Evolutionary conservation across 1,140 invertebrate genomes (phyloP).

Genomic region (Diplogasteroides magnus): DNA sequence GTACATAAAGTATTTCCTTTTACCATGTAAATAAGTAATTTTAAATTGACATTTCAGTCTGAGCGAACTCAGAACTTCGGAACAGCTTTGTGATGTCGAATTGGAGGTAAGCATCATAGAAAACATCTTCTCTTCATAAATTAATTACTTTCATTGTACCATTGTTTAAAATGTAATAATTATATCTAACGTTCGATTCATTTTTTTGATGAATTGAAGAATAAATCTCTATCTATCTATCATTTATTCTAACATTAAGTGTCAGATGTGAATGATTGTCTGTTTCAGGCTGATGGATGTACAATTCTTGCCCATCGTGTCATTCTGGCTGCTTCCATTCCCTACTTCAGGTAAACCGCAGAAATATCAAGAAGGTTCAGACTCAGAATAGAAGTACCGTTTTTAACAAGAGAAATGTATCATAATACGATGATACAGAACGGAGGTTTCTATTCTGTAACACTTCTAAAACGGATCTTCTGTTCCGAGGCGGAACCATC

Average conservation of each 20-base stretch:
- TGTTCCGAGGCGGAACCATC: too few relatives aligned
- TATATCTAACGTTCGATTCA: too few relatives aligned
- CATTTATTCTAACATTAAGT: too few relatives aligned
- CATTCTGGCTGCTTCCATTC: slow-evolving; percentile 34
- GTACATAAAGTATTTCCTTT: background rate
- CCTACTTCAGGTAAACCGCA: slow-evolving; percentile 31
- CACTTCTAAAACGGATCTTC: too few relatives aligned
- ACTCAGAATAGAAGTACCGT: too few relatives aligned
- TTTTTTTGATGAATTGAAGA: background rate
- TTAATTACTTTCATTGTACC: too few relatives aligned
- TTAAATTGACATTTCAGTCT: background rate
- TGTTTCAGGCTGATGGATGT: slow-evolving; percentile 32
- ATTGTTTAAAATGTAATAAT: too few relatives aligned
- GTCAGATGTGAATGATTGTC: background rate
- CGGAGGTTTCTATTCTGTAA: too few relatives aligned
- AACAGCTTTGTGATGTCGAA: background rate
- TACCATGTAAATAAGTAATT: background rate
- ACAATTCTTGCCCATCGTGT: slow-evolving; percentile 28
- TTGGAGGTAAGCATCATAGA: background rate
- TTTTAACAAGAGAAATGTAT: too few relatives aligned
- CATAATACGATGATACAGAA: too few relatives aligned
- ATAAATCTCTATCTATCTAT: background rate
- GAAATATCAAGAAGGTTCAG: too few relatives aligned
- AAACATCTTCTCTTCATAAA: background rate
- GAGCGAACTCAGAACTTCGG: background rate